Base-by-base conservation (phyloP, 2,888 invertebrate species). In the Imbricaverruca yamaguchii region DNA sequence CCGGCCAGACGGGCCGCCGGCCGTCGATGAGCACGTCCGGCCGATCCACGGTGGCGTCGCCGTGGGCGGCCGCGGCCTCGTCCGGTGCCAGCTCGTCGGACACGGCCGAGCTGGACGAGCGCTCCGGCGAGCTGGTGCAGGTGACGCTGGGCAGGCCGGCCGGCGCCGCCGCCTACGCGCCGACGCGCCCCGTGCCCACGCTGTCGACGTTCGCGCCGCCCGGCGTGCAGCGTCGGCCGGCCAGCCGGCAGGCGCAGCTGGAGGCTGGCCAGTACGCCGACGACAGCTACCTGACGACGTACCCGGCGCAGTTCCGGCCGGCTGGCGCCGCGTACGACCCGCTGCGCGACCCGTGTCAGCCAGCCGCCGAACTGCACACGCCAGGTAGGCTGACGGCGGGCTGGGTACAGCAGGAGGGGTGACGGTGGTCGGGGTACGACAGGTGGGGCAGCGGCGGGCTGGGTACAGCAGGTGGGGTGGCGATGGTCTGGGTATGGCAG, bases 61-160 rank as follows among this genome's bases (percentile, higher is more conserved):
- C 23, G 25, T 67, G 23, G 67, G 23, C 67, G 67, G 25, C 67
- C 67, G 53, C 55, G 9, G 18, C 55, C 53, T 77, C 18, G 77
- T 21, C 77, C 55, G 77, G 39, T 4, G 39, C 21, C 55, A 8
- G 18, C 18, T 18, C 67, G 25, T n/a, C 67, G n/a, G 67, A 23
- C 67, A 10, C n/a, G 25, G n/a, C 67, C n/a, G n/a, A n/a, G 65
- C 67, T 23, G 39, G 13, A 23, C 13, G 13, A 74, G 53, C 74
- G 39, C 53, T 39, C 53, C 57, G 57, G 23, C 25, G 56, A 78
- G 78, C 57, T 55, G 56, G 78, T 78, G 56, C 56, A 78, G 78
- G 78, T 78, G 56, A 78, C 78, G 57, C 78, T 78, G 13, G 78
- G 78, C 15, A n/a, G 57, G 78, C 56, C 57, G 56, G 25, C 23